Conservation (phyloP, 2,113 vertebrate genomes). For the Polyodon spathula region DNA sequence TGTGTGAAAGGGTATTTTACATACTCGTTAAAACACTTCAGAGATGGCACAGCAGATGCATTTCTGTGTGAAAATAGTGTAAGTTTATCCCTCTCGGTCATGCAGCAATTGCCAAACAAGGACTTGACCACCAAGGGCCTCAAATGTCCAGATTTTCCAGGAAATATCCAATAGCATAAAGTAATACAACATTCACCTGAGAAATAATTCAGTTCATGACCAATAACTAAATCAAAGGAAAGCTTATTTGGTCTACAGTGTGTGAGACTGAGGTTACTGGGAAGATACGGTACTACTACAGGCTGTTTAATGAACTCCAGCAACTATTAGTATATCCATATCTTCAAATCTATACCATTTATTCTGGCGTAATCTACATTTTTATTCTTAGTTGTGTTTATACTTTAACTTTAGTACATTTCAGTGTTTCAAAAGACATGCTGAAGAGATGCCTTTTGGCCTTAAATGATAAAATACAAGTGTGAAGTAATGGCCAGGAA, state of each 20-base stretch:
- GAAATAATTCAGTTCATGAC: constrained; percentile 37
- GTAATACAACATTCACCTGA: constrained; percentile 22
- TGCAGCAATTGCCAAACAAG: constrained; percentile 44
- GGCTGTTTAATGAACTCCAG: constrained; percentile 15
- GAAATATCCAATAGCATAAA: neutral
- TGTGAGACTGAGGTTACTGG: neutral
- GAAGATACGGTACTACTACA: neutral
- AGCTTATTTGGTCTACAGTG: neutral
- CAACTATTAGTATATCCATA: neutral
- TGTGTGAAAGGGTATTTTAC: too few relatives aligned
- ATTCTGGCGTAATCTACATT: constrained; percentile 3
- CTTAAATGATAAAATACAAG: too few relatives aligned
- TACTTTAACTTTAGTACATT: constrained; percentile 3
- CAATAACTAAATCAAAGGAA: neutral
- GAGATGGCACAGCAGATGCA: too few relatives aligned
- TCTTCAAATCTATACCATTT: neutral
- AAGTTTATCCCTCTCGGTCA: too few relatives aligned
- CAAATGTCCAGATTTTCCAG: neutral
- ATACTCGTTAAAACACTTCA: too few relatives aligned
- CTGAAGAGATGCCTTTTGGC: neutral
- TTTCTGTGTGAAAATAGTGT: too few relatives aligned
- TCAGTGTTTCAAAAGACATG: too few relatives aligned
- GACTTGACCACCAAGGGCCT: constrained; percentile 42
- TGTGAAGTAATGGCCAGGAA: too few relatives aligned
- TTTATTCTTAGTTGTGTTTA: neutral